Conservation (phyloP, 2,888 invertebrate species). For the Teleogryllus oceanicus region DNA sequence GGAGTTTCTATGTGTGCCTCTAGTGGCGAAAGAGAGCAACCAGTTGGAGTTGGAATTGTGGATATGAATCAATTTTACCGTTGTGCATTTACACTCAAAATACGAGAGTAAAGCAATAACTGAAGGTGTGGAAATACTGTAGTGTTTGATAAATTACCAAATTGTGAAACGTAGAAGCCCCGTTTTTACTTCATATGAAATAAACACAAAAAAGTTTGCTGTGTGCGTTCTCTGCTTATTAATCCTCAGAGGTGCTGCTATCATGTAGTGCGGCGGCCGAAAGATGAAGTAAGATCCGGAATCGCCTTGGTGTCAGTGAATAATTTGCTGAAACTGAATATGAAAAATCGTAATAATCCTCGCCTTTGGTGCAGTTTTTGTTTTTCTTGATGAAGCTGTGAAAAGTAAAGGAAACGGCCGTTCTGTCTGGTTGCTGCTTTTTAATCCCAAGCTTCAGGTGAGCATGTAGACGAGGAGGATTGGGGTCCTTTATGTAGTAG, state of each 20-base stretch:
- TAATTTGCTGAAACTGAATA: conserved; percentile 35
- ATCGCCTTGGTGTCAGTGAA: conserved; percentile 34
- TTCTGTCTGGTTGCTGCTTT: conserved; percentile 34
- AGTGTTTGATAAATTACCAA: no score
- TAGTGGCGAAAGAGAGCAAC: no score
- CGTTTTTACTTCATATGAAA: no score
- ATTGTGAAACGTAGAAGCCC: no score
- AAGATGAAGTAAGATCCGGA: conserved; percentile 33
- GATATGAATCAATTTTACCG: no score
- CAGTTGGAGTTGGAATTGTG: no score
- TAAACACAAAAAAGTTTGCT: no score
- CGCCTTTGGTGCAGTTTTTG: conserved; percentile 31
- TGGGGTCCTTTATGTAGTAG: conserved; percentile 30
- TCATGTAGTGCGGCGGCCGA: conserved; percentile 25
- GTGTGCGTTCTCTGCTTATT: neutral
- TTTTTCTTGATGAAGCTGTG: conserved; percentile 38
- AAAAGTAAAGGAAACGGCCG: conserved; percentile 35
- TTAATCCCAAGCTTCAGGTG: conserved; percentile 35
- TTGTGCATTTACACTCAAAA: no score
- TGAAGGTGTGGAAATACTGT: no score
- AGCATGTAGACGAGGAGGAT: conserved; percentile 30
- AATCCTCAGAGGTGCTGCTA: conserved; percentile 21
- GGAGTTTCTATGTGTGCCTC: no score
- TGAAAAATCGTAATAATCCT: conserved; percentile 39
- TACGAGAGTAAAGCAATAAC: no score